Evolutionary conservation across 2,797 vertebrate genomes (phyloP).

Genomic region (Synanceia verrucosa): DNA sequence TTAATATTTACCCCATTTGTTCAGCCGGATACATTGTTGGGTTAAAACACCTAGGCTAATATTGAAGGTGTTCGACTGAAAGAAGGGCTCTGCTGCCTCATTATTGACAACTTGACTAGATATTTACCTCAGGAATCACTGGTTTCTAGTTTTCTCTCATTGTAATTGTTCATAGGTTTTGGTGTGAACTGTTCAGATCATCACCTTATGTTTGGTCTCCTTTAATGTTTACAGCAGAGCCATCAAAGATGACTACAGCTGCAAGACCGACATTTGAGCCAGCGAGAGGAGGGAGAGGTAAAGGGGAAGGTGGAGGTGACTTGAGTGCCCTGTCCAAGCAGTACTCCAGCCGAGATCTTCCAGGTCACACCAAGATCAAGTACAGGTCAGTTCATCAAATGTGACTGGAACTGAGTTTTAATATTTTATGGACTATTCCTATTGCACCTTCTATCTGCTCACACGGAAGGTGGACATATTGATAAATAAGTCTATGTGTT

Average conservation of each 20-base stretch:
- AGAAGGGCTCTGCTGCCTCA: neutral
- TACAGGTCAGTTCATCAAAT: conserved; percentile 86
- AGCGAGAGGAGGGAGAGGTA: conserved; percentile 94
- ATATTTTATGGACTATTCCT: neutral
- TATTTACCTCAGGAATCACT: neutral
- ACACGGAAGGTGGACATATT: neutral
- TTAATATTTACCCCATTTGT: neutral
- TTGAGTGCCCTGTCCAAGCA: conserved; percentile 97
- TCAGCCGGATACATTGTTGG: neutral
- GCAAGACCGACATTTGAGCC: conserved; percentile 98
- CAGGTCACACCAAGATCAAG: conserved; percentile 97
- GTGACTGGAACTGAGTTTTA: neutral
- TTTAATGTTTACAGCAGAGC: conserved; percentile 24
- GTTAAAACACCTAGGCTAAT: neutral
- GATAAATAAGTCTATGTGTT: neutral
- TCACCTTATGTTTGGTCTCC: neutral
- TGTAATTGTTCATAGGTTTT: neutral
- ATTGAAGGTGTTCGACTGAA: neutral
- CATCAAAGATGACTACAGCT: conserved; percentile 91
- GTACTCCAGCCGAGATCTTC: conserved; percentile 96
- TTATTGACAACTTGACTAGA: too few relatives aligned
- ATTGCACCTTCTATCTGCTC: neutral
- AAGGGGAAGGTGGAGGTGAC: conserved; percentile 97
- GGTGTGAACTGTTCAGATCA: neutral
- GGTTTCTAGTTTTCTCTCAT: neutral